These are phyloP conservation scores for Anastrepha ludens DNA, from an alignment of 1,140 invertebrate species.

Conservation along the genomic window DNA sequence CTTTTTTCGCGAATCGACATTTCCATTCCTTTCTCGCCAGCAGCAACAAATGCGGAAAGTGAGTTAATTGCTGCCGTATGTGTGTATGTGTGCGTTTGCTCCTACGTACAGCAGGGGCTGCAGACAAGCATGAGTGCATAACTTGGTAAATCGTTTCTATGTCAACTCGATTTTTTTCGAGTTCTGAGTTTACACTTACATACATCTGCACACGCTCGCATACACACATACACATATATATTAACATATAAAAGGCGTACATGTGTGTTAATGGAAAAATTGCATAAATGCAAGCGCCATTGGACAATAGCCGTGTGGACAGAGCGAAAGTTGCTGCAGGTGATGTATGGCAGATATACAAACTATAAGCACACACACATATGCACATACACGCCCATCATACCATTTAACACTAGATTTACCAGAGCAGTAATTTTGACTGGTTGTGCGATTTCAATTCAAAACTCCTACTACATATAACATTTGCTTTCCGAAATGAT, in stretches of 20 bases:
- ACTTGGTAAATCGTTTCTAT: not conserved
- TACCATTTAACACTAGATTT: not conserved
- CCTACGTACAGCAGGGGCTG: not conserved
- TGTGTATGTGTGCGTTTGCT: not conserved
- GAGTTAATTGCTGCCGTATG: slow-evolving; percentile 4
- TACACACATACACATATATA: not conserved
- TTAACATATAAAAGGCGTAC: not conserved
- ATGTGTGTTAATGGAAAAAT: slow-evolving; percentile 34
- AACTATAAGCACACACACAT: not conserved
- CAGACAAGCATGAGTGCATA: not conserved
- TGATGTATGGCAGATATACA: not conserved
- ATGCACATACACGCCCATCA: not conserved
- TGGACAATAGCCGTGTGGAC: not conserved
- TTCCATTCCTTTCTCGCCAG: no score
- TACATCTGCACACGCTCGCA: not conserved
- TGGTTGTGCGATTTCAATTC: no score
- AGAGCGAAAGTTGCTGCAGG: not conserved
- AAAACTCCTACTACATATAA: no score
- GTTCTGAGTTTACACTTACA: not conserved
- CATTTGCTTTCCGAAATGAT: no score
- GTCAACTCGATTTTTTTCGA: not conserved
- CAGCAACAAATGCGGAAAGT: slow-evolving; percentile 18
- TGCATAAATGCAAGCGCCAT: slow-evolving; percentile 39
- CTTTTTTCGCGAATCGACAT: no score
- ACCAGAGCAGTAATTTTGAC: no score